A percentile compares a stretch with the other conserved stretches of the same genome.
Conservation (phyloP, 2,797 vertebrate species). For the Squalus acanthias region DNA sequence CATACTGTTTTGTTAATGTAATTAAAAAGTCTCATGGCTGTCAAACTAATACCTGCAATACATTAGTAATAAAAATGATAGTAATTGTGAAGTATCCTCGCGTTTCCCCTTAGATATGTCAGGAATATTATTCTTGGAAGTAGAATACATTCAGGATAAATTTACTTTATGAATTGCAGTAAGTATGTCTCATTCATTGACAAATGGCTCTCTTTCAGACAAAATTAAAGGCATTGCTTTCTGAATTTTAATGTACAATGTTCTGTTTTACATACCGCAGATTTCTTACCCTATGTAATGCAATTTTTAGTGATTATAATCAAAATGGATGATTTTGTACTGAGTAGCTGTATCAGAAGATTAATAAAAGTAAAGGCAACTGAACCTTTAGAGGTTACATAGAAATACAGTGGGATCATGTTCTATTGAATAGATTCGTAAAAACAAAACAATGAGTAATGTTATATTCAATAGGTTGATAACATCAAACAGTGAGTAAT, state of each 20-base stretch:
- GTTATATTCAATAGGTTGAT: conserved; percentile 1
- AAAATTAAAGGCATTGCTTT: conserved; percentile 29
- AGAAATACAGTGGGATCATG: not conserved
- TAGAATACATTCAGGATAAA: conserved; percentile 32
- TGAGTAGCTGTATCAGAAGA: conserved; percentile 6
- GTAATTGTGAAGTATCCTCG: conserved; percentile 33
- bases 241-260: conserved; percentile 26
- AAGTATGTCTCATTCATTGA: conserved; percentile 28
- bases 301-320: conserved; percentile 37
- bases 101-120: conserved; percentile 29
- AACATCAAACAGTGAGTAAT: conserved; percentile 5
- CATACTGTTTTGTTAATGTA: conserved; percentile 34
- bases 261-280: conserved; percentile 25
- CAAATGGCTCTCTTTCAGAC: conserved; percentile 32
- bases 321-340: conserved; percentile 36
- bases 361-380: conserved; percentile 26
- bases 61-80: conserved; percentile 26
- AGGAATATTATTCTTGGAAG: conserved; percentile 28
- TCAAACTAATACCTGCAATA: conserved; percentile 27
- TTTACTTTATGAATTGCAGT: conserved; percentile 23
- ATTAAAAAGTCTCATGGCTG: conserved; percentile 14
- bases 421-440: not conserved
- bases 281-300: conserved; percentile 26
- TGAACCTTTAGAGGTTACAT: conserved; percentile 9
- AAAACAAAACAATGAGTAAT: conserved; percentile 13